Percentiles rank a stretch among this genome's conserved stretches.
phyloP scores from a whole-genome alignment of 2,888 invertebrate species.

The Platycheirus rosarum region DNA sequence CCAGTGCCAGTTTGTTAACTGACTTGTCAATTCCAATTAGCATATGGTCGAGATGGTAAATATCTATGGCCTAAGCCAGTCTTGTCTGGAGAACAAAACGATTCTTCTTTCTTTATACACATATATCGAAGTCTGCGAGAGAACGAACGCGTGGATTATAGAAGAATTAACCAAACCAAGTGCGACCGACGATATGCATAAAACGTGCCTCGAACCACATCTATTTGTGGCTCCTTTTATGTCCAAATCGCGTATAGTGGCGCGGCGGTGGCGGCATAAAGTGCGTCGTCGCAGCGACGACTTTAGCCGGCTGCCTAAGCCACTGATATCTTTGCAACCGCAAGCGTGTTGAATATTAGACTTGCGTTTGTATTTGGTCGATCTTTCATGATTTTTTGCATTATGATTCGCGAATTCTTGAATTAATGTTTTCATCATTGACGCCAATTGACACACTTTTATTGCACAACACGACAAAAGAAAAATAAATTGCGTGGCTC shows the following conservation, averaged over 20 bases:
- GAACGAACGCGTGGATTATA: conserved; percentile 45
- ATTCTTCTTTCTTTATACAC: conserved; percentile 17
- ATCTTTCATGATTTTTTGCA: conserved; percentile 22
- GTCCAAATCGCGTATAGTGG: conserved; percentile 27
- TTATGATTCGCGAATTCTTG: conserved; percentile 68
- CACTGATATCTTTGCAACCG: conserved; percentile 6
- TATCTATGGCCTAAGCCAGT: conserved; percentile 24
- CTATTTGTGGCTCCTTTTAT: conserved; percentile 68
- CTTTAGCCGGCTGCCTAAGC: background rate
- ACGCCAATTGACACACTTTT: conserved; percentile 74
- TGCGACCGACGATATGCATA: conserved; percentile 26
- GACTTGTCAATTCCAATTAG: conserved; percentile 73
- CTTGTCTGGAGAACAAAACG: conserved; percentile 55
- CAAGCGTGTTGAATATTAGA: conserved; percentile 8
- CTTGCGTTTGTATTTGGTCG: conserved; percentile 11
- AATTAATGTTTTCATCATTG: conserved; percentile 73
- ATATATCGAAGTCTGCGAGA: background rate
- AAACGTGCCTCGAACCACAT: conserved; percentile 56
- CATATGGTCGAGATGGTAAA: conserved; percentile 60
- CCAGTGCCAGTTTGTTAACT: conserved; percentile 26
- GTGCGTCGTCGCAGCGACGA: background rate
- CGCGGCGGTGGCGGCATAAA: conserved; percentile 17
- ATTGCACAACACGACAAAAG: conserved; percentile 55
- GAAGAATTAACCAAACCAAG: conserved; percentile 54
- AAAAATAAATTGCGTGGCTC: conserved; percentile 44